A percentile compares a stretch with the other conserved stretches of the same genome.
Conservation (phyloP, 1,140 invertebrate genomes). For the Marisa cornuarietis region DNA sequence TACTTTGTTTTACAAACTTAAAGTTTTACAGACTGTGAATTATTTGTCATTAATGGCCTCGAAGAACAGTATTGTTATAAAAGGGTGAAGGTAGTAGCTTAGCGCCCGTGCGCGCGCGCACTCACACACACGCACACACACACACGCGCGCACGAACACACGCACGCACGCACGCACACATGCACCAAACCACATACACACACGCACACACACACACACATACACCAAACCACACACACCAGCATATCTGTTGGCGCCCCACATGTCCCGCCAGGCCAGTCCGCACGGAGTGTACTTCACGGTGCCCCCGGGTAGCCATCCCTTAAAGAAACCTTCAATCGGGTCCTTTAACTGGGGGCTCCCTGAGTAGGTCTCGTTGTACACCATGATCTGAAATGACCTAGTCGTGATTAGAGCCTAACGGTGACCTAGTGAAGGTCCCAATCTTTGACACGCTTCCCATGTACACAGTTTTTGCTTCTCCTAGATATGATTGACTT, state of each 20-base stretch:
- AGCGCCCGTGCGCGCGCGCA: too few species aligned
- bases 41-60: not conserved
- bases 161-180: constrained; percentile 5
- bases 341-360: constrained; percentile 32
- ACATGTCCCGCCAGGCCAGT: constrained; percentile 47
- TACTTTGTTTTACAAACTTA: not conserved
- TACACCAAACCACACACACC: constrained; percentile 21
- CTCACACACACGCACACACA: not conserved
- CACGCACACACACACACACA: not conserved
- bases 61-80: not conserved
- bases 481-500: too few species aligned
- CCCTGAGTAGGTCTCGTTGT: constrained; percentile 36
- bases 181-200: not conserved
- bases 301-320: constrained; percentile 36
- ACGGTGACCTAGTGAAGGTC: too few species aligned
- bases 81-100: not conserved
- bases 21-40: not conserved
- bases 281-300: constrained; percentile 52
- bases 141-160: not conserved
- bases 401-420: too few species aligned
- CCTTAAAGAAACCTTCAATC: constrained; percentile 29
- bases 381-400: constrained; percentile 44
- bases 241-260: constrained; percentile 52
- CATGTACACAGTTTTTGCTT: too few species aligned
- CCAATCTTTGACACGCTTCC: too few species aligned